Percentiles rank a stretch among this genome's conserved stretches.
Conservation (phyloP, 2,797 vertebrate species). For the Varecia variegata region DNA sequence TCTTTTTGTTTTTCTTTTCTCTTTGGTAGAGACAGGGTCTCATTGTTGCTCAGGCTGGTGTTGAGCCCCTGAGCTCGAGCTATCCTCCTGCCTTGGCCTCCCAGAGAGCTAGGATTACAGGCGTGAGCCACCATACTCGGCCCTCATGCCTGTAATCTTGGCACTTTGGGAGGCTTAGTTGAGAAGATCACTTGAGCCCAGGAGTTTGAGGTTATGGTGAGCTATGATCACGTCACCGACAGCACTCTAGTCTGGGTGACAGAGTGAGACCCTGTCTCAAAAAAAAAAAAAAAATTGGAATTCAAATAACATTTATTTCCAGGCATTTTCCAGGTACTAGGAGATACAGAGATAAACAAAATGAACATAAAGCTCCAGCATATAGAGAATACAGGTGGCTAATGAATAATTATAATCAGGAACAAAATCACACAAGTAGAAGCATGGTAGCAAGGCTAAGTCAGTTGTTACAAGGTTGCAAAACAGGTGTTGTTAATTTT, state of each 20-base stretch:
- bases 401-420: background rate
- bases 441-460: background rate
- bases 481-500: background rate
- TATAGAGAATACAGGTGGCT: background rate
- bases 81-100: too few species aligned
- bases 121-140: rapidly evolving
- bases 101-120: too few species aligned
- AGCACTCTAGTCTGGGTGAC: background rate
- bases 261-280: background rate
- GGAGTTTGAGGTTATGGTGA: background rate
- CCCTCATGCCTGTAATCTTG: background rate
- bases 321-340: background rate
- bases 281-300: conserved; percentile 9
- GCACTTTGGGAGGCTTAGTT: background rate
- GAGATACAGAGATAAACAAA: background rate
- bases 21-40: too few species aligned
- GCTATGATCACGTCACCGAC: background rate
- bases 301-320: background rate
- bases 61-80: too few species aligned
- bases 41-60: too few species aligned
- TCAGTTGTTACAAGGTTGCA: background rate
- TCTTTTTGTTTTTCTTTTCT: too few species aligned
- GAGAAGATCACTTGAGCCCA: too few species aligned
- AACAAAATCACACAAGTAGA: background rate
- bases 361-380: background rate